Evolutionary conservation across 2,797 vertebrate species (phyloP).

Genomic region (Phoeniculus purpureus): DNA sequence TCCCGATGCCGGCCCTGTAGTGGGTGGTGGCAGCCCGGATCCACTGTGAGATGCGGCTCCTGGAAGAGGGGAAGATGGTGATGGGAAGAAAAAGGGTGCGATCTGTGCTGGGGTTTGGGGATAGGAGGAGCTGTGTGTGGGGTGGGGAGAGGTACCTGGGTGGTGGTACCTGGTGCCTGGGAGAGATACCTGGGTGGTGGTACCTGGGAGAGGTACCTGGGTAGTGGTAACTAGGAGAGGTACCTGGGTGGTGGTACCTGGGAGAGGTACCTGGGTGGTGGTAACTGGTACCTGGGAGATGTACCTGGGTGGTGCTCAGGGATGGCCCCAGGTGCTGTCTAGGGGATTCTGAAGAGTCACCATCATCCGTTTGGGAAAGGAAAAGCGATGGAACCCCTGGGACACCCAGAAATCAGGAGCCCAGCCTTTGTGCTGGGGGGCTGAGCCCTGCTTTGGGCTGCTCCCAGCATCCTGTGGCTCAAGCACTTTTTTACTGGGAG

Average conservation of each 20-base stretch:
- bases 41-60: no score
- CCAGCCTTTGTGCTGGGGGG: background rate
- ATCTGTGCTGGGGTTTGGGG: no score
- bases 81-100: no score
- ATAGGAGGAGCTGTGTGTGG: no score
- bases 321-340: background rate
- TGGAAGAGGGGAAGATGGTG: no score
- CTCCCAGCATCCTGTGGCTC: background rate
- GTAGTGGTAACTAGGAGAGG: no score
- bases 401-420: background rate
- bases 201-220: no score
- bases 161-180: no score
- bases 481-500: conserved; percentile 16
- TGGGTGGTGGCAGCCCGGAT: no score
- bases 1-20: conserved; percentile 76
- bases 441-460: background rate
- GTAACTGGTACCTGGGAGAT: background rate
- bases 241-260: no score
- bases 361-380: accelerated
- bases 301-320: background rate
- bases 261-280: no score
- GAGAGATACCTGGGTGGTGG: no score
- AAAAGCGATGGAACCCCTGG: background rate
- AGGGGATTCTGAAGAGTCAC: accelerated
- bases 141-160: background rate